These are phyloP conservation scores for Coracopsis vasa DNA, from an alignment of 2,113 vertebrate species.

Conservation along the genomic window DNA sequence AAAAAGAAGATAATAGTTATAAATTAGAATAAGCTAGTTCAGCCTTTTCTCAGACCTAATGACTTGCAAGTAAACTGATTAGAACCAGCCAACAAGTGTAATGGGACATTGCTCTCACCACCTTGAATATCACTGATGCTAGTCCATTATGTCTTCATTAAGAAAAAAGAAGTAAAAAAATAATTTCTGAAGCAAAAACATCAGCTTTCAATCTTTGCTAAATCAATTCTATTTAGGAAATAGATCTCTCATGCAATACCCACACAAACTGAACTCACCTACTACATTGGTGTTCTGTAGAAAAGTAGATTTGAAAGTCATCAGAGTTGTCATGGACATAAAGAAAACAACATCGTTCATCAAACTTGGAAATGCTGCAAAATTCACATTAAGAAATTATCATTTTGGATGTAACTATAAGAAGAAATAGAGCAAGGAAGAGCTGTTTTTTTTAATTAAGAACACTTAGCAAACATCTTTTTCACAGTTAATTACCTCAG, in stretches of 20 bases:
- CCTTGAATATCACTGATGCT: background rate
- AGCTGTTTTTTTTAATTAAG: accelerated
- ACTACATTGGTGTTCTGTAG: conserved; percentile 88
- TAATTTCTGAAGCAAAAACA: background rate
- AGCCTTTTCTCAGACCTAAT: background rate
- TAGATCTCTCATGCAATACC: background rate
- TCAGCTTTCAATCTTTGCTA: background rate
- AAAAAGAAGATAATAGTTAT: background rate
- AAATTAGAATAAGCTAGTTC: background rate
- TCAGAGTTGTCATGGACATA: conserved; percentile 94
- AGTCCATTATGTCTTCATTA: background rate
- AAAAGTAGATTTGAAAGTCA: conserved; percentile 98
- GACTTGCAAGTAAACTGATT: background rate
- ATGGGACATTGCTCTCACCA: background rate
- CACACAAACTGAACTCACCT: conserved; percentile 78
- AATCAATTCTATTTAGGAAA: background rate
- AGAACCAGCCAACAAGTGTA: background rate
- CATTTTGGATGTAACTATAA: background rate
- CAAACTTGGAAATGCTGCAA: conserved; percentile 91
- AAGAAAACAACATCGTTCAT: conserved; percentile 95
- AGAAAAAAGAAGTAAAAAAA: background rate
- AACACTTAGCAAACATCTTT: background rate
- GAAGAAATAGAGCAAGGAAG: background rate
- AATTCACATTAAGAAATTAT: conserved; percentile 30
- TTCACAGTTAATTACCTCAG: background rate